phyloP scores from a whole-genome alignment of 2,888 invertebrate species.

The Bruchidius siliquastri region DNA sequence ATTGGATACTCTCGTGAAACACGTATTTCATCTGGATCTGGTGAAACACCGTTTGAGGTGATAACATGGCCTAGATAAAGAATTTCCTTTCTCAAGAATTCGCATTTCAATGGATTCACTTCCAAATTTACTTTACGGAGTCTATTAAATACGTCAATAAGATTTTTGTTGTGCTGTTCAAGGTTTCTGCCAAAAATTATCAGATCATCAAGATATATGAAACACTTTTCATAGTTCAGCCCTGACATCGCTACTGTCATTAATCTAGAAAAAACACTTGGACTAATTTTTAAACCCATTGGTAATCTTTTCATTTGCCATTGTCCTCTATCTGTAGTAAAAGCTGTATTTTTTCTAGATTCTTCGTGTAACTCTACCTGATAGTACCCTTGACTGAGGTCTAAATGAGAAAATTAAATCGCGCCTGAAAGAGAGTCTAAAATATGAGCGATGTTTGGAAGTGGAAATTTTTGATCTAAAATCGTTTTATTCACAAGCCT shows the following conservation, averaged over 20 bases:
- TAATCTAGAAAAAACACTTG: slow-evolving; percentile 1
- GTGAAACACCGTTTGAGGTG: slow-evolving; percentile 15
- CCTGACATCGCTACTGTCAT: slow-evolving; percentile 6
- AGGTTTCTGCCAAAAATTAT: slow-evolving; percentile 8
- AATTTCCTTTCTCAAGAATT: background rate
- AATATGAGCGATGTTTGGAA: slow-evolving; percentile 23
- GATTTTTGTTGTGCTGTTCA: slow-evolving; percentile 1
- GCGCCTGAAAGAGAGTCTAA: slow-evolving; percentile 28
- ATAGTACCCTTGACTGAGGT: slow-evolving; percentile 27
- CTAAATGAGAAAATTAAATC: slow-evolving; percentile 27
- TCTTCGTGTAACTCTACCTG: slow-evolving; percentile 22
- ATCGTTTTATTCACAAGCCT: slow-evolving; percentile 1
- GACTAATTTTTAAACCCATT: background rate
- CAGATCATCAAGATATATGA: slow-evolving; percentile 5
- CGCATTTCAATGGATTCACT: slow-evolving; percentile 8
- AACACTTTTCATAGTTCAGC: slow-evolving; percentile 6
- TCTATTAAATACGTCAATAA: background rate
- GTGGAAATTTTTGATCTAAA: slow-evolving; percentile 1
- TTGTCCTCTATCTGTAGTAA: slow-evolving; percentile 4
- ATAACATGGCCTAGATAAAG: slow-evolving; percentile 9
- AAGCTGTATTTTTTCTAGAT: slow-evolving; percentile 2
- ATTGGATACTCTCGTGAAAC: slow-evolving; percentile 17
- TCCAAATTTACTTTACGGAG: slow-evolving; percentile 6
- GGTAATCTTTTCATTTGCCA: slow-evolving; percentile 4
- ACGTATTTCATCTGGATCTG: slow-evolving; percentile 17